These are phyloP conservation scores for Homarus gammarus DNA, from an alignment of 2,888 invertebrate species.

Conservation along the genomic window DNA sequence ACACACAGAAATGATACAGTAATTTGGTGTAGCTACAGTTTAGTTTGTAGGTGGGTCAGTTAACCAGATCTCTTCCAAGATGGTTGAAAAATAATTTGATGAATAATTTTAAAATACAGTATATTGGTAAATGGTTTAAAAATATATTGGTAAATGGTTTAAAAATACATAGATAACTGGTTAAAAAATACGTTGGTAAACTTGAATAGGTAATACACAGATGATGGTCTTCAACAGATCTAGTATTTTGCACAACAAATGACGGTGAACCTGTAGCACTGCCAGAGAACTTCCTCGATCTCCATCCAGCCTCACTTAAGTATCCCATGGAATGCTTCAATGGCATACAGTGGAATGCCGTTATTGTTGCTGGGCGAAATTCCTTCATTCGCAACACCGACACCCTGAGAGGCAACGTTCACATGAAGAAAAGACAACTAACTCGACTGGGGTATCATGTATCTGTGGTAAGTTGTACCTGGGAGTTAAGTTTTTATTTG, in stretches of 20 bases:
- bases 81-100: background rate
- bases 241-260: constrained; percentile 81
- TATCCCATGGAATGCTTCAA: constrained; percentile 6
- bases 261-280: constrained; percentile 80
- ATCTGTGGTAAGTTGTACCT: constrained; percentile 77
- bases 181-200: no score
- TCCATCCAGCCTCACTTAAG: constrained; percentile 50
- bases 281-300: constrained; percentile 79
- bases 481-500: no score
- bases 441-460: constrained; percentile 81
- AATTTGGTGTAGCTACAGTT: no score
- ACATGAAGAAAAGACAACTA: constrained; percentile 85
- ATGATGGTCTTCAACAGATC: constrained; percentile 81
- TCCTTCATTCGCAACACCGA: constrained; percentile 82
- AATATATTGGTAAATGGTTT: no score
- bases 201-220: no score
- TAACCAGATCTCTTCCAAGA: no score
- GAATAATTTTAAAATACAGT: no score
- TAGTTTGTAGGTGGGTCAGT: no score
- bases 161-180: no score
- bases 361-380: constrained; percentile 83
- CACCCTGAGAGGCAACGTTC: constrained; percentile 82
- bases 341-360: constrained; percentile 66
- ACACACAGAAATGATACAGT: no score
- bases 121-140: no score